Evolutionary conservation across 37 sponge, comb jelly and placozoan species (phyloP).

Genomic region (Sycon ciliatum): DNA sequence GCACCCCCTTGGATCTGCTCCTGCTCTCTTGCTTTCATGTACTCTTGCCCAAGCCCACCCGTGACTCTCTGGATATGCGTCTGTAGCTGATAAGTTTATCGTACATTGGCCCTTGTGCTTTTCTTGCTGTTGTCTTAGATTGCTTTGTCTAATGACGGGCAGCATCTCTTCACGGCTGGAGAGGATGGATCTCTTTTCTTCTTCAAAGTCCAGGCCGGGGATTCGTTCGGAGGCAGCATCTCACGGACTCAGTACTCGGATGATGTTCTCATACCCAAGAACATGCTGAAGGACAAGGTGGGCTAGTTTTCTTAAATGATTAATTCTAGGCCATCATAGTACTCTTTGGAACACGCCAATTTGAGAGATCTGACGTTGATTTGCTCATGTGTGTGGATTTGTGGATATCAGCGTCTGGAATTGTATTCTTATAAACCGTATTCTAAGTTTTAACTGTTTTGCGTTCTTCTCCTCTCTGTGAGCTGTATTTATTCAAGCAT

Average conservation of each 20-base stretch:
- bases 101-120: background rate
- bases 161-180: conserved; percentile 75
- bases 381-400: no score
- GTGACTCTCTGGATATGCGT: background rate
- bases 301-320: background rate
- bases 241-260: conserved; percentile 67
- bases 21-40: no score
- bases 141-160: conserved; percentile 80
- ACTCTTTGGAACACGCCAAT: background rate
- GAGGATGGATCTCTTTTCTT: conserved; percentile 75
- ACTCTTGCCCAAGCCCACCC: no score
- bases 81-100: background rate
- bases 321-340: background rate
- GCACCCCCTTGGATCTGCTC: no score
- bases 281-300: conserved; percentile 90
- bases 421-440: no score
- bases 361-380: no score
- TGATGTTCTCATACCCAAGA: conserved; percentile 84
- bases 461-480: no score
- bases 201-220: conserved; percentile 78
- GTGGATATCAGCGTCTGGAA: no score
- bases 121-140: conserved; percentile 34
- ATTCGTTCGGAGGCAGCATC: conserved; percentile 70
- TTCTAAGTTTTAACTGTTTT: no score
- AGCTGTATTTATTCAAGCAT: no score